These are phyloP conservation scores for Octomys mimax DNA, from an alignment of 2,797 vertebrate species.

Conservation along the genomic window DNA sequence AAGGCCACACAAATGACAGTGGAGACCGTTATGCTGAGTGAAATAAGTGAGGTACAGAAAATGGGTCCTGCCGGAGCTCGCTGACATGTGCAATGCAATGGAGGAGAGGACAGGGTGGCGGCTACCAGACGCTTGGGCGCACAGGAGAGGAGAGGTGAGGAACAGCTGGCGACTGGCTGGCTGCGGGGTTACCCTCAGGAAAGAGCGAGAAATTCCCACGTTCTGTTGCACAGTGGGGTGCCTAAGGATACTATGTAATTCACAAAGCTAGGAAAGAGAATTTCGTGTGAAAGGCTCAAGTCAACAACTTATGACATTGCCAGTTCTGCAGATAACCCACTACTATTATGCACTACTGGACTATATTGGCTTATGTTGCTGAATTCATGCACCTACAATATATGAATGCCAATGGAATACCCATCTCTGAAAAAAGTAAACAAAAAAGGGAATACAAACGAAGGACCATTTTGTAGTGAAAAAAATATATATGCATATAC, in stretches of 20 bases:
- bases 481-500: too few relatives aligned
- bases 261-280: not conserved
- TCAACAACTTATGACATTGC: too few relatives aligned
- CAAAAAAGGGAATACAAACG: too few relatives aligned
- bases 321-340: too few relatives aligned
- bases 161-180: not conserved
- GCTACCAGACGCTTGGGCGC: not conserved
- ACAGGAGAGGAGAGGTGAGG: not conserved
- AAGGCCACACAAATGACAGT: not conserved
- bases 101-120: not conserved
- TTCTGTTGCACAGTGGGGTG: not conserved
- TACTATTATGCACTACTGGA: too few relatives aligned
- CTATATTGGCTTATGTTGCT: too few relatives aligned
- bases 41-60: not conserved
- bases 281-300: too few relatives aligned
- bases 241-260: not conserved
- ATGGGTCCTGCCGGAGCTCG: not conserved
- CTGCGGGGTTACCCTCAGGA: not conserved
- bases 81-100: not conserved
- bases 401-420: too few relatives aligned
- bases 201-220: not conserved
- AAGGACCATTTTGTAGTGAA: too few relatives aligned
- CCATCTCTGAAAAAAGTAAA: too few relatives aligned
- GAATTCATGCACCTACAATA: too few relatives aligned
- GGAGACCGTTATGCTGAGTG: not conserved